Evolutionary conservation across 2,888 invertebrate genomes (phyloP).

Genomic region (Melanargia galathea): DNA sequence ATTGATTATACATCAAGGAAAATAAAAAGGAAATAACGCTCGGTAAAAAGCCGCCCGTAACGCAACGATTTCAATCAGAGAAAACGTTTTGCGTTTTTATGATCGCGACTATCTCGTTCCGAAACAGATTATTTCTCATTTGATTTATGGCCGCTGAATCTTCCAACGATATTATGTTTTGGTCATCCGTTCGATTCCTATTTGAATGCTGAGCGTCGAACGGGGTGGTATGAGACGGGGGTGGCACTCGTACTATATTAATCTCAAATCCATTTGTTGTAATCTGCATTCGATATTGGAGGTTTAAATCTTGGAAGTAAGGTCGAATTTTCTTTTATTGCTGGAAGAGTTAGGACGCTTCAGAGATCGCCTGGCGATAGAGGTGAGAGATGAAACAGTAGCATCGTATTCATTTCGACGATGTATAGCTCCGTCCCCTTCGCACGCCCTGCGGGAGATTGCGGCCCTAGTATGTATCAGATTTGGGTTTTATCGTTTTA

Average conservation of each 20-base stretch:
- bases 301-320: slow-evolving; percentile 57
- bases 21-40: slow-evolving; percentile 77
- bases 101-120: slow-evolving; percentile 80
- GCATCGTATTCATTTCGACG: slow-evolving; percentile 78
- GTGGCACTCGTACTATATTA: slow-evolving; percentile 82
- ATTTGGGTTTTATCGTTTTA: slow-evolving; percentile 83
- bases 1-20: slow-evolving; percentile 82
- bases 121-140: slow-evolving; percentile 83
- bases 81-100: slow-evolving; percentile 82
- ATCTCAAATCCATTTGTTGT: slow-evolving; percentile 82
- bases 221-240: slow-evolving; percentile 78
- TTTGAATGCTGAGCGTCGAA: slow-evolving; percentile 81
- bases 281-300: slow-evolving; percentile 71
- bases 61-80: slow-evolving; percentile 81
- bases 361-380: slow-evolving; percentile 77
- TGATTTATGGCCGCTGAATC: slow-evolving; percentile 82
- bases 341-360: slow-evolving; percentile 75
- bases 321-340: slow-evolving; percentile 68
- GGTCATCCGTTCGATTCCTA: slow-evolving; percentile 83
- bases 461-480: slow-evolving; percentile 80
- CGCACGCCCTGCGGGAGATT: slow-evolving; percentile 75
- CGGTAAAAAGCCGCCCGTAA: slow-evolving; percentile 69
- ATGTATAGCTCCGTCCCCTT: slow-evolving; percentile 72
- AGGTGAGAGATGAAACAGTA: slow-evolving; percentile 83
- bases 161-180: slow-evolving; percentile 82